Conservation (phyloP, 2,797 vertebrate genomes). For the Psittacula echo region DNA sequence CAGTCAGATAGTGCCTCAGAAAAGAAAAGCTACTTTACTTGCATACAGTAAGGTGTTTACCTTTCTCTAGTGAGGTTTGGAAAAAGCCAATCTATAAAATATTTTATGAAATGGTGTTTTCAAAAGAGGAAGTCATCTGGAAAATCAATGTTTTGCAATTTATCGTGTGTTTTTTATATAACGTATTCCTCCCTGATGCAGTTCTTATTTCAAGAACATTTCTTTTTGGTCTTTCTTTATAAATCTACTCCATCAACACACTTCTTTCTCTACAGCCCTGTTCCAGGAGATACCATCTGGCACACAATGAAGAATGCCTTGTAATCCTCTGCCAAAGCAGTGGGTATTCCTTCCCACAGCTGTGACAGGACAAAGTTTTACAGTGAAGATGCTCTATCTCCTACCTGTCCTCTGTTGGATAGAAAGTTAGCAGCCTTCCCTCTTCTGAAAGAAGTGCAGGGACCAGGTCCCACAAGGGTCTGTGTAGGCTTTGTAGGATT, state of each 20-base stretch:
- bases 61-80: not conserved
- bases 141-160: not conserved
- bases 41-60: not conserved
- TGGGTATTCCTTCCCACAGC: not conserved
- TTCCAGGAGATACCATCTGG: not conserved
- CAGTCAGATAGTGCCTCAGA: not conserved
- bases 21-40: not conserved
- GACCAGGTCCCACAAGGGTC: not conserved
- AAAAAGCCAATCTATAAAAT: not conserved
- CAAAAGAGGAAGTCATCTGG: not conserved
- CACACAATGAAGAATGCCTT: accelerated
- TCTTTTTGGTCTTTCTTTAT: not conserved
- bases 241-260: not conserved
- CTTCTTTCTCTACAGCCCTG: not conserved
- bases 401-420: not conserved
- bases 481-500: not conserved
- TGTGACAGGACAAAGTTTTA: not conserved
- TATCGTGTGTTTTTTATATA: not conserved
- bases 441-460: not conserved
- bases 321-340: not conserved
- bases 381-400: not conserved
- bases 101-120: not conserved
- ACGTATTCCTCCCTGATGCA: accelerated
- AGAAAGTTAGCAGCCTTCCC: not conserved
- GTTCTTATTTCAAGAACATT: not conserved